These are phyloP conservation scores for Slavum lentiscoides DNA, from an alignment of 2,888 invertebrate species.

Conservation along the genomic window DNA sequence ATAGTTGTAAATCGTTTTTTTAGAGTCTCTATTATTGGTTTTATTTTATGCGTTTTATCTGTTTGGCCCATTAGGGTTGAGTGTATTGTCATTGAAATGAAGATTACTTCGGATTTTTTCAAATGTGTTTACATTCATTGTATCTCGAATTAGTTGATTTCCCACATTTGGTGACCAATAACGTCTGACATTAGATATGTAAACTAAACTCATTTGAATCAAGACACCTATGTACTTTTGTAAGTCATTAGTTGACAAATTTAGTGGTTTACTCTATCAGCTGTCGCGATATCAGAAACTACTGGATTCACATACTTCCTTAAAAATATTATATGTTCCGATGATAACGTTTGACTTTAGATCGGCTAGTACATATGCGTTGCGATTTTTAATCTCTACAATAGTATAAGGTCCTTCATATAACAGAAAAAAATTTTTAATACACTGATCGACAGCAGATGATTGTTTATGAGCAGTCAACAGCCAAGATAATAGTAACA, in stretches of 20 bases:
- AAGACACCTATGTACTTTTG: background rate
- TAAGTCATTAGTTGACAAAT: background rate
- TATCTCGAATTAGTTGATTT: background rate
- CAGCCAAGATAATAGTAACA: no score
- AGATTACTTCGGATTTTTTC: slow-evolving; percentile 48
- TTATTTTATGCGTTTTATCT: slow-evolving; percentile 35
- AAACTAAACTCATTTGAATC: background rate
- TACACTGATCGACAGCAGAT: no score
- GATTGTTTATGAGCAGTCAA: no score
- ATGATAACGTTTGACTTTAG: no score
- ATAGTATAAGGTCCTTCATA: no score
- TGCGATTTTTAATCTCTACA: no score
- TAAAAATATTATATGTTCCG: no score
- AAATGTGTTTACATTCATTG: background rate
- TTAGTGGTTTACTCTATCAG: background rate
- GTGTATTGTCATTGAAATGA: slow-evolving; percentile 35
- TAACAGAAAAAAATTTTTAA: no score
- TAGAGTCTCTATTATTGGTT: slow-evolving; percentile 11
- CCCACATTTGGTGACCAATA: background rate
- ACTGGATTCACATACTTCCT: no score
- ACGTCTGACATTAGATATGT: background rate
- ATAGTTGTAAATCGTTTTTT: background rate
- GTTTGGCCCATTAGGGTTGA: background rate
- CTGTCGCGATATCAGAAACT: no score
- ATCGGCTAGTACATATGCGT: no score